Percentiles rank a stretch among this genome's conserved stretches.
Evolutionary conservation across 1,140 invertebrate genomes (phyloP).

Genomic region (Hyles euphorbiae): DNA sequence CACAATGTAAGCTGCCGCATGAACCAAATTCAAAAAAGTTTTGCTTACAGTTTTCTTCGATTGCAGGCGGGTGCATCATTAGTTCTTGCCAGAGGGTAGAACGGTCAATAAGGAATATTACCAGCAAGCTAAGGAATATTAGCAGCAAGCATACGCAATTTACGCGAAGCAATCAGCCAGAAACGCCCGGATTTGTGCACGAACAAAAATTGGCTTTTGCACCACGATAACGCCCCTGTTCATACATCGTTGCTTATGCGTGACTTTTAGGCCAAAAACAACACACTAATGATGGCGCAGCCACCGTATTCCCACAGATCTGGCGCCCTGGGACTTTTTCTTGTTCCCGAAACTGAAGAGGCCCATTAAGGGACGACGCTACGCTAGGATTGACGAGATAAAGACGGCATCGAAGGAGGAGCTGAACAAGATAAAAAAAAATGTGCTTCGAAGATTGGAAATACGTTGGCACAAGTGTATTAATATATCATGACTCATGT

Average conservation of each 20-base stretch:
- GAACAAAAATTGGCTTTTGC: too few relatives aligned
- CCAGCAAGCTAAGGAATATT: constrained; percentile 22
- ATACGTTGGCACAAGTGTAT: constrained; percentile 26
- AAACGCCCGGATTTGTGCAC: too few relatives aligned
- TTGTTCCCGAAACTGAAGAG: constrained; percentile 20
- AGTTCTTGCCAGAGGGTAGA: constrained; percentile 38
- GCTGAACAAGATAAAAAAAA: constrained; percentile 23
- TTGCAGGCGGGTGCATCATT: constrained; percentile 31
- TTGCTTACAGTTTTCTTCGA: constrained; percentile 32
- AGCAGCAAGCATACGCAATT: too few relatives aligned
- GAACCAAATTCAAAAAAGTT: constrained; percentile 22
- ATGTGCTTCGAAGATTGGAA: constrained; percentile 21
- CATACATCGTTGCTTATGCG: too few relatives aligned
- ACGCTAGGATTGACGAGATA: constrained; percentile 24
- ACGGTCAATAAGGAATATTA: constrained; percentile 43
- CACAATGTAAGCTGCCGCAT: constrained; percentile 25
- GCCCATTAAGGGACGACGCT: constrained; percentile 17
- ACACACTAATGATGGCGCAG: constrained; percentile 16
- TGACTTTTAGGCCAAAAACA: constrained; percentile 19
- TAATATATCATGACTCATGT: too few relatives aligned
- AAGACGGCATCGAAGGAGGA: constrained; percentile 20
- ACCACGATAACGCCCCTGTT: too few relatives aligned
- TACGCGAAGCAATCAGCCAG: too few relatives aligned
- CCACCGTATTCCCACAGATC: constrained; percentile 20
- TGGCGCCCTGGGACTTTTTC: constrained; percentile 19